These are phyloP conservation scores for Coelopa frigida DNA, from an alignment of 1,140 invertebrate genomes.

Conservation along the genomic window DNA sequence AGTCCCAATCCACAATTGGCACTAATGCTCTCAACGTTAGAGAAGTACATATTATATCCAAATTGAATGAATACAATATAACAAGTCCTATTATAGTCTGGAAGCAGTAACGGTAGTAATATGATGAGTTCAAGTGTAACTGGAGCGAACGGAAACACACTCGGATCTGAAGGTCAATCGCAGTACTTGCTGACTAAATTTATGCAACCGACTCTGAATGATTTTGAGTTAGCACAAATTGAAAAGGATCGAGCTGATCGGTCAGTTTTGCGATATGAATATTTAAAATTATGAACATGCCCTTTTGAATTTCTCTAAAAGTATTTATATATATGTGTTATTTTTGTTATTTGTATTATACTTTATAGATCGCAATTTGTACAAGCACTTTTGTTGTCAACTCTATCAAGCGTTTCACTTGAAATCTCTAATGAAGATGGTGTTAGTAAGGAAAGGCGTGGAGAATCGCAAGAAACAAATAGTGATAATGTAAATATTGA, in stretches of 20 bases:
- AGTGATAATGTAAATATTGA: conserved; percentile 46
- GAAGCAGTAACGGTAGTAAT: conserved; percentile 27
- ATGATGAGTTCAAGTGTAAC: conserved; percentile 33
- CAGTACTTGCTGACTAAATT: conserved; percentile 41
- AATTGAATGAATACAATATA: no score
- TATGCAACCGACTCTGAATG: conserved; percentile 39
- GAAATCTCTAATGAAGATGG: conserved; percentile 18
- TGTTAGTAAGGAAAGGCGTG: no score
- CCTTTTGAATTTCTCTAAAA: neutral
- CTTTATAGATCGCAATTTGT: conserved; percentile 36
- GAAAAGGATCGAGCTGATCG: conserved; percentile 39
- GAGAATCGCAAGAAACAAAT: conserved; percentile 22
- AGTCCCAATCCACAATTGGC: conserved; percentile 38
- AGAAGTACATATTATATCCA: conserved; percentile 28
- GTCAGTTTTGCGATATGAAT: conserved; percentile 17
- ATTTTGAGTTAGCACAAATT: conserved; percentile 36
- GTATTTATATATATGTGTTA: neutral
- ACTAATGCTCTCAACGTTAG: conserved; percentile 38
- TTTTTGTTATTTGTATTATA: conserved; percentile 1
- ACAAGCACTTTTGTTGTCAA: conserved; percentile 34
- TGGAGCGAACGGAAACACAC: conserved; percentile 17
- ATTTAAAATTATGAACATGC: neutral
- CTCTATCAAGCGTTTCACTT: conserved; percentile 30
- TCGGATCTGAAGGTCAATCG: conserved; percentile 22
- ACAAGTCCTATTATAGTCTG: no score